Evolutionary conservation across 2,113 vertebrate species (phyloP).

Genomic region (Rousettus leschenaultii): DNA sequence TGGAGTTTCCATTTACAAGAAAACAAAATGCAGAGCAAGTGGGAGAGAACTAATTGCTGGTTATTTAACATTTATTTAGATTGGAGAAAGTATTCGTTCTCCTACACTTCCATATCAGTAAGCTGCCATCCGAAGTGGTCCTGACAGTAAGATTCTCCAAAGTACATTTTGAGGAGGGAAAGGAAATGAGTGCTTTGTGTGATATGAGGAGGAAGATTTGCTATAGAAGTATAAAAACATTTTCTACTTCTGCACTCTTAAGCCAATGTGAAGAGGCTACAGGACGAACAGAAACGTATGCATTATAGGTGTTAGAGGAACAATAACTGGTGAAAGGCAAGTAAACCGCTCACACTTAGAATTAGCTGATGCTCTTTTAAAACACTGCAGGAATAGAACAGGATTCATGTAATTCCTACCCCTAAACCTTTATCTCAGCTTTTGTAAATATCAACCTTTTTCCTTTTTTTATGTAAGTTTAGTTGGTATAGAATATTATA

Average conservation of each 20-base stretch:
- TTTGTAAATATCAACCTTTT: background rate
- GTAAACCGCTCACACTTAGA: background rate
- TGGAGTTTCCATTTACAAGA: slow-evolving; percentile 19
- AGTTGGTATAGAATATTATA: background rate
- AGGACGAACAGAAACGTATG: background rate
- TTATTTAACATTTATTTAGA: background rate
- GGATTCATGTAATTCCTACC: background rate
- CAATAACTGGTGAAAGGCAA: background rate
- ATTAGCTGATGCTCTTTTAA: background rate
- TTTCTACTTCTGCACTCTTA: background rate
- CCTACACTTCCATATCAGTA: background rate
- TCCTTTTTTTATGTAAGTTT: background rate
- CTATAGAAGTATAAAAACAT: background rate
- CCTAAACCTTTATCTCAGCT: background rate
- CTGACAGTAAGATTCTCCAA: background rate
- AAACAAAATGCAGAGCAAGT: background rate
- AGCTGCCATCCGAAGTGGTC: background rate
- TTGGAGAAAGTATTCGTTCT: background rate
- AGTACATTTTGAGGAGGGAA: background rate
- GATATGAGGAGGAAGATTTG: background rate
- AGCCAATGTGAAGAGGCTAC: background rate
- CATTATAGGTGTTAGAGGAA: background rate
- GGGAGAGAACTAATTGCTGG: background rate
- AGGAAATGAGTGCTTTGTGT: background rate
- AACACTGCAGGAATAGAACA: background rate